Percentiles rank a stretch among this genome's conserved stretches.
phyloP scores from a whole-genome alignment of 2,888 invertebrate species.

The Sacculina carcini region DNA sequence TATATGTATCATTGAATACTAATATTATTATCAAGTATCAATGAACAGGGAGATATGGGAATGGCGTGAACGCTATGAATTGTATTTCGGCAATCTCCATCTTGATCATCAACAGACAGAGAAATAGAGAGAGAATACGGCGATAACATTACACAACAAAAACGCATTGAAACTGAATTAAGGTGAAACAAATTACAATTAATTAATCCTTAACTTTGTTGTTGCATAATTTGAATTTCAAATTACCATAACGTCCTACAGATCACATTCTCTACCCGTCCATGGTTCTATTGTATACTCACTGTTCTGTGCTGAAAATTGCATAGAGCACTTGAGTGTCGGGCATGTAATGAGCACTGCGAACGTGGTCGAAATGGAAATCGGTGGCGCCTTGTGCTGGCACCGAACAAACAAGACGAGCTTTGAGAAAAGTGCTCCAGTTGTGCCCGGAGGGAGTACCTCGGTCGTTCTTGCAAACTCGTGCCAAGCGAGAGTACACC shows the following conservation, averaged over 20 bases:
- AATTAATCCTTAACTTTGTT: too few species aligned
- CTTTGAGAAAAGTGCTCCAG: constrained; percentile 78
- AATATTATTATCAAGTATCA: too few species aligned
- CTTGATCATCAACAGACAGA: not conserved
- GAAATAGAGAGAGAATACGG: too few species aligned
- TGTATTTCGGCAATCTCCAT: not conserved
- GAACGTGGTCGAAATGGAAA: constrained; percentile 69
- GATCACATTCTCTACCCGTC: too few species aligned
- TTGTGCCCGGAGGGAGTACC: constrained; percentile 50
- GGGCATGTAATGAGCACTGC: constrained; percentile 47
- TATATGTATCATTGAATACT: not conserved
- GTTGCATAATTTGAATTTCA: too few species aligned
- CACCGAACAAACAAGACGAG: constrained; percentile 52
- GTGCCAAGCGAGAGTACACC: constrained; percentile 64
- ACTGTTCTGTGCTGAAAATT: constrained; percentile 56
- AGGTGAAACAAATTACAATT: too few species aligned
- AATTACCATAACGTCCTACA: too few species aligned
- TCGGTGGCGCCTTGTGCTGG: constrained; percentile 58
- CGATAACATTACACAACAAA: too few species aligned
- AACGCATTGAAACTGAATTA: too few species aligned
- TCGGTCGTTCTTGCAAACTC: constrained; percentile 68
- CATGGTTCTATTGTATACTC: constrained; percentile 19
- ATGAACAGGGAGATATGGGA: too few species aligned
- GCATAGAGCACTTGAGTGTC: constrained; percentile 54
- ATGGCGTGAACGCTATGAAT: not conserved